Evolutionary conservation across 2,797 vertebrate species (phyloP).

Genomic region (Buceros bicornis): DNA sequence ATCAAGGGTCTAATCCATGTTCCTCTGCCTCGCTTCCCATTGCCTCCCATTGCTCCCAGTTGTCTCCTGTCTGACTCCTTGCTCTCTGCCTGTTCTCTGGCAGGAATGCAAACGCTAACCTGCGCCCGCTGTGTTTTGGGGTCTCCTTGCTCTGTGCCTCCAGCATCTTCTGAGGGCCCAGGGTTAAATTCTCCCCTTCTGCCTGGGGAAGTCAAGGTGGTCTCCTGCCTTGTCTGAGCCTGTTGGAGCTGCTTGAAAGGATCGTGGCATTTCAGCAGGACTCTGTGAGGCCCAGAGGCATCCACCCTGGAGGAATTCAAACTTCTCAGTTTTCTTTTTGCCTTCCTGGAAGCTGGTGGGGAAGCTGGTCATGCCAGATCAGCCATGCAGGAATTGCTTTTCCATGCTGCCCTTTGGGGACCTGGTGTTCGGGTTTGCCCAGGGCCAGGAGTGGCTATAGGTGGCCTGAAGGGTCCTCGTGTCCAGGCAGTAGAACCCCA

Average conservation of each 20-base stretch:
- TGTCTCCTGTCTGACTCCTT: background rate
- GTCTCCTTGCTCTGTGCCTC: background rate
- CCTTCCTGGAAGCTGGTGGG: background rate
- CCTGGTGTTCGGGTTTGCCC: background rate
- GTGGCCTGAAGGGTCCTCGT: background rate
- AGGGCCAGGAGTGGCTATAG: rapidly evolving
- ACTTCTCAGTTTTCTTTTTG: background rate
- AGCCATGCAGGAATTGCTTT: background rate
- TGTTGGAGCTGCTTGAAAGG: background rate
- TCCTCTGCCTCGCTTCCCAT: background rate
- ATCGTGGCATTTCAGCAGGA: background rate
- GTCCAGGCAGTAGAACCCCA: background rate
- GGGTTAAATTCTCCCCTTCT: background rate
- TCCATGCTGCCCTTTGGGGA: background rate
- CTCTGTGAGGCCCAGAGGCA: background rate
- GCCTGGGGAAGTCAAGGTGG: background rate
- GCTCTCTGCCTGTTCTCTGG: background rate
- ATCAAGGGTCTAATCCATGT: background rate
- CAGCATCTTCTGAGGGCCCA: background rate
- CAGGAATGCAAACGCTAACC: background rate
- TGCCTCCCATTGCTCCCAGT: background rate
- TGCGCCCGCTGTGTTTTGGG: background rate
- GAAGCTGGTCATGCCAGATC: background rate
- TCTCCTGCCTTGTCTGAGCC: background rate
- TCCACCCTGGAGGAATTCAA: background rate